Percentiles rank a stretch among this genome's conserved stretches.
Evolutionary conservation across 1,140 invertebrate genomes (phyloP).

Genomic region (Cyclargus thomasi): DNA sequence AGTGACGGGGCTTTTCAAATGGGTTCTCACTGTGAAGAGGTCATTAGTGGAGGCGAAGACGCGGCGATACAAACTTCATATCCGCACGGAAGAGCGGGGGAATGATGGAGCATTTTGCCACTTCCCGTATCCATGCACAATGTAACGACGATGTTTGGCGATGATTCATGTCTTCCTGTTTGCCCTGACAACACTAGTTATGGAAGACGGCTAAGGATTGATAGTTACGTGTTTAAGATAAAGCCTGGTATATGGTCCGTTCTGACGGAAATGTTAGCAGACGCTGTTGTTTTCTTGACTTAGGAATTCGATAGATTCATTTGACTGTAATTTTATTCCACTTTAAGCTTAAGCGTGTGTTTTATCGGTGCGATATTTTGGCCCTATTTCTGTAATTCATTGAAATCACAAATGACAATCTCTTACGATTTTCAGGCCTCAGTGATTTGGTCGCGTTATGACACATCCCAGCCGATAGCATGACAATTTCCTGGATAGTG

Average conservation of each 20-base stretch:
- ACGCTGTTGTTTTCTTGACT: too few relatives aligned
- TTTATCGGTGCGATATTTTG: too few relatives aligned
- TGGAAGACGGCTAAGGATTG: conserved; percentile 32
- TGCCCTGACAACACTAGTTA: conserved; percentile 31
- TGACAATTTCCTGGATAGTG: too few relatives aligned
- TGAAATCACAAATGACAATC: too few relatives aligned
- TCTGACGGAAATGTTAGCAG: not conserved
- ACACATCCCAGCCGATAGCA: too few relatives aligned
- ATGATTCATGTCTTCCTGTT: conserved; percentile 47
- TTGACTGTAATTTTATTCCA: too few relatives aligned
- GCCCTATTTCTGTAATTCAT: too few relatives aligned
- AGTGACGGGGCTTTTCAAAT: conserved; percentile 21
- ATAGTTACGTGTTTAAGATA: conserved; percentile 21
- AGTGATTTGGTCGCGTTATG: too few relatives aligned
- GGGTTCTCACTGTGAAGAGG: conserved; percentile 24
- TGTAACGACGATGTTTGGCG: conserved; percentile 37
- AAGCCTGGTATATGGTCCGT: not conserved
- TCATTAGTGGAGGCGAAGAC: conserved; percentile 36
- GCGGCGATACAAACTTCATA: conserved; percentile 43
- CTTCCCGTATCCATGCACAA: conserved; percentile 35
- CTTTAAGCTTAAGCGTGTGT: too few relatives aligned
- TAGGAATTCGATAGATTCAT: too few relatives aligned
- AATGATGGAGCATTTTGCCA: conserved; percentile 45
- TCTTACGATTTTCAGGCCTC: too few relatives aligned
- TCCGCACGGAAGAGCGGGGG: conserved; percentile 36